These are phyloP conservation scores for Amphiura filiformis DNA, from an alignment of 35 echinoderm and acorn worm species.

Conservation along the genomic window DNA sequence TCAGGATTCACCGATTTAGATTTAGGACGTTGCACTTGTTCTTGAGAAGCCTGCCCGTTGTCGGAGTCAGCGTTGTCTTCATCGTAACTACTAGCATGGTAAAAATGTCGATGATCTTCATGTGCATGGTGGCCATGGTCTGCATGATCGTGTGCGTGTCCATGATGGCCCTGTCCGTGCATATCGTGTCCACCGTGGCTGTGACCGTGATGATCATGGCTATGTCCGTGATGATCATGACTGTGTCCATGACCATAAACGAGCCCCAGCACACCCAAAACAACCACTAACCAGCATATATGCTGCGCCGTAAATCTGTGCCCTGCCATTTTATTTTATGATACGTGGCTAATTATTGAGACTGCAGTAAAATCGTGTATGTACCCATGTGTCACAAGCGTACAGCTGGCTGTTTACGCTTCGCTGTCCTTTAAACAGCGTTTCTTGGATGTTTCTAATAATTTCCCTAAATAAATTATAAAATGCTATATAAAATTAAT, in stretches of 20 bases:
- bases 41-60: background rate
- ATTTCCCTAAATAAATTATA: too few relatives aligned
- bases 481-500: too few relatives aligned
- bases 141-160: background rate
- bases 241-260: constrained; percentile 29
- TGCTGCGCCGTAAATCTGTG: too few relatives aligned
- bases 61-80: background rate
- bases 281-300: too few relatives aligned
- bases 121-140: background rate
- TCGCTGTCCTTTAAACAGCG: too few relatives aligned
- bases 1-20: background rate
- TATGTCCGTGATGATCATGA: constrained; percentile 38
- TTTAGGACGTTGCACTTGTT: background rate
- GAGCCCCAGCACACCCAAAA: too few relatives aligned
- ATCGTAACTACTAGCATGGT: background rate
- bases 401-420: too few relatives aligned
- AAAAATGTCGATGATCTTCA: constrained; percentile 7
- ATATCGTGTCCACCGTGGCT: constrained; percentile 2
- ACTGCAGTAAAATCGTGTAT: too few relatives aligned
- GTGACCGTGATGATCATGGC: constrained; percentile 37
- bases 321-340: too few relatives aligned
- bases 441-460: too few relatives aligned
- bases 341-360: too few relatives aligned
- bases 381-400: too few relatives aligned
- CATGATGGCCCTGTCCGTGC: background rate